These are phyloP conservation scores for Hirtodrosophila confusa DNA, from an alignment of 2,888 invertebrate species.

Conservation along the genomic window DNA sequence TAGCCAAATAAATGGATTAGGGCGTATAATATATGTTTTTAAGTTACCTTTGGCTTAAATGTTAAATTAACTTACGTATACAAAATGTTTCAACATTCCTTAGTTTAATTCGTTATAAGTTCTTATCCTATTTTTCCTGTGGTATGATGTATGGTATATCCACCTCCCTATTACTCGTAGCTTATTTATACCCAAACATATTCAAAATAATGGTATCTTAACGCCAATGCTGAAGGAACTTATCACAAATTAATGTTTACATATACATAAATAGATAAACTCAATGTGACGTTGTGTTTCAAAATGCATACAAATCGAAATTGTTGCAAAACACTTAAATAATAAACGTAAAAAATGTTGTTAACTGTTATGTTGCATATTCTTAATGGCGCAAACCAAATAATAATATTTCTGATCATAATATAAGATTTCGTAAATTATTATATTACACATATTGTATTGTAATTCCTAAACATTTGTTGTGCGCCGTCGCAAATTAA, in stretches of 20 bases:
- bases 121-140: constrained; percentile 39
- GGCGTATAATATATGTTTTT: constrained; percentile 21
- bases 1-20: constrained; percentile 18
- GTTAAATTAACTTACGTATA: constrained; percentile 50
- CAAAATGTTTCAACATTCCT: constrained; percentile 64
- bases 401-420: constrained; percentile 36
- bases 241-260: constrained; percentile 29
- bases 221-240: constrained; percentile 42
- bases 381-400: constrained; percentile 47
- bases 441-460: constrained; percentile 56
- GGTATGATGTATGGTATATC: constrained; percentile 26
- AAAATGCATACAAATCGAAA: constrained; percentile 33
- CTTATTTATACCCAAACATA: constrained; percentile 48
- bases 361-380: constrained; percentile 73
- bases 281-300: constrained; percentile 47
- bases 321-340: constrained; percentile 23
- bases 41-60: constrained; percentile 39
- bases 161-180: constrained; percentile 48
- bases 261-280: constrained; percentile 17
- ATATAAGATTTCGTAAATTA: constrained; percentile 59
- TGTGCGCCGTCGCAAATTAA: constrained; percentile 53
- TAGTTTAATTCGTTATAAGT: constrained; percentile 63
- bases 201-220: constrained; percentile 28
- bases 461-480: constrained; percentile 73
- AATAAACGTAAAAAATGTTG: constrained; percentile 34